Percentiles rank a stretch among this genome's conserved stretches.
These are phyloP conservation scores for Phasianus colchicus DNA, from an alignment of 2,113 vertebrate genomes.

Conservation along the genomic window DNA sequence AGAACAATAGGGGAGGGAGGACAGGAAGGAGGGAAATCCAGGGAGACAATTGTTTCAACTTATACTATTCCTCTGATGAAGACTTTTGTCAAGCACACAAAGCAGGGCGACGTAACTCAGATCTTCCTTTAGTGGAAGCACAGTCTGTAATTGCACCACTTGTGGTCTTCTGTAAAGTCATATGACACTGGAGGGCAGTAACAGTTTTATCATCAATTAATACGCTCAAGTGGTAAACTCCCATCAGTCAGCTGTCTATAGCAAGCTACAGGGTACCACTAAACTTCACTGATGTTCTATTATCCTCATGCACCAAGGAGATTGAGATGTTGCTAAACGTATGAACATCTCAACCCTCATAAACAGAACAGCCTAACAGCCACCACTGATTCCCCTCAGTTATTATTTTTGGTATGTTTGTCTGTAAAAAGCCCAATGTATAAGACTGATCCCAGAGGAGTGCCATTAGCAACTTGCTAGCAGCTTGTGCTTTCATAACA, in stretches of 20 bases:
- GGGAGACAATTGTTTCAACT: background rate
- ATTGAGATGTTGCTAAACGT: background rate
- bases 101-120: background rate
- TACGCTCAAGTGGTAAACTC: background rate
- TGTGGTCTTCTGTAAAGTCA: background rate
- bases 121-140: background rate
- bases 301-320: background rate
- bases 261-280: background rate
- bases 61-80: background rate
- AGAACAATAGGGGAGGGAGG: background rate
- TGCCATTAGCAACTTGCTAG: background rate
- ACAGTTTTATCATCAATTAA: background rate
- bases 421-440: background rate
- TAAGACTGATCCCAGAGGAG: background rate
- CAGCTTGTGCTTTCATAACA: background rate
- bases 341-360: rapidly evolving
- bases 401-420: background rate
- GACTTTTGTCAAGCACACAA: background rate
- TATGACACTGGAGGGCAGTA: background rate
- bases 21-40: background rate
- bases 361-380: background rate
- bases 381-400: background rate
- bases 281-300: background rate
- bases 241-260: background rate
- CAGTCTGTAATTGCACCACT: background rate